Conservation (phyloP, 2,113 vertebrate species). For the Scatophagus argus region DNA sequence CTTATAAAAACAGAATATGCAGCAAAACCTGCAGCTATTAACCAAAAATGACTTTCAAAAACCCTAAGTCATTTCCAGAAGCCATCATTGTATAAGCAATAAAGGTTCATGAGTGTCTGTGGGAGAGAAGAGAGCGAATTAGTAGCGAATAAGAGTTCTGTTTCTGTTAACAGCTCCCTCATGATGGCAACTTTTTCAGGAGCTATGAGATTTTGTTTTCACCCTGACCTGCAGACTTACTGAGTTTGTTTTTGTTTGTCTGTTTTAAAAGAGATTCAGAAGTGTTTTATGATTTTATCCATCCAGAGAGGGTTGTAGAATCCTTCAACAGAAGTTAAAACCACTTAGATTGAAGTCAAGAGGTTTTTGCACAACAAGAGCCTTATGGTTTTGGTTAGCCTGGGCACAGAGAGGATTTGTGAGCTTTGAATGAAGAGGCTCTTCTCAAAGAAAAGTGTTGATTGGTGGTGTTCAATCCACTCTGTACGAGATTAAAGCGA, state of each 20-base stretch:
- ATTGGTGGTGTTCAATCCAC: constrained; percentile 1
- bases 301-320: not conserved
- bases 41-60: constrained; percentile 34
- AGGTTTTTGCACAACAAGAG: not conserved
- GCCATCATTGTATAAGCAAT: not conserved
- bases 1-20: constrained; percentile 26
- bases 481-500: constrained; percentile 1
- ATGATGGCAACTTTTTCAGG: not conserved
- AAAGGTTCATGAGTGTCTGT: constrained; percentile 6
- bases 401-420: not conserved
- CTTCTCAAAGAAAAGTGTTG: not conserved
- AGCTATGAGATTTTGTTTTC: not conserved
- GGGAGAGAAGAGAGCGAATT: constrained; percentile 1
- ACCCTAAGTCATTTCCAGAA: not conserved
- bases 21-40: constrained; percentile 15
- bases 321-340: constrained; percentile 12
- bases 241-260: not conserved
- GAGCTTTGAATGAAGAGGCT: not conserved
- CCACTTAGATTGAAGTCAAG: constrained; percentile 3
- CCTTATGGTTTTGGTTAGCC: not conserved
- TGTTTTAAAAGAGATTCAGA: not conserved
- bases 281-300: not conserved
- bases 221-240: not conserved
- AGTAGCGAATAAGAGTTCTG: not conserved
- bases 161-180: not conserved